Evolutionary conservation across 2,888 invertebrate genomes (phyloP).

Genomic region (Heliconius sara): DNA sequence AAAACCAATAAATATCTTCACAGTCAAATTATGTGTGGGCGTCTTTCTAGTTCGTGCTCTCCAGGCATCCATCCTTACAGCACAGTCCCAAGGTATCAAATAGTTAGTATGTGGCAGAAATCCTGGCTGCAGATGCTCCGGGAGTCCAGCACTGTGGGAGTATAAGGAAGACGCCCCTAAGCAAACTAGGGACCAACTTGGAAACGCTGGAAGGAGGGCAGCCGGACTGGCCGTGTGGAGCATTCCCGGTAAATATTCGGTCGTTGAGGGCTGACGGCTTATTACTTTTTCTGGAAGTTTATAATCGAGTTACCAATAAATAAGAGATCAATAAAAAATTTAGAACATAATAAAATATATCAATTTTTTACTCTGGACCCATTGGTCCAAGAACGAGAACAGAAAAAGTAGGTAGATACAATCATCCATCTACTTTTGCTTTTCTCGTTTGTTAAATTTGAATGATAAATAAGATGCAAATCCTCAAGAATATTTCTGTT

Average conservation of each 20-base stretch:
- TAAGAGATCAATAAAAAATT: too few species aligned
- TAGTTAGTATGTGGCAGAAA: constrained; percentile 95
- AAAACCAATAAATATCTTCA: constrained; percentile 96
- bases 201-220: constrained; percentile 91
- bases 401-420: too few species aligned
- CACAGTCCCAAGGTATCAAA: constrained; percentile 94
- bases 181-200: constrained; percentile 95
- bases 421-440: too few species aligned
- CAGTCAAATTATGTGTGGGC: constrained; percentile 85
- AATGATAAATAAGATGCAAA: too few species aligned
- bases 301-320: neutral
- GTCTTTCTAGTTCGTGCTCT: constrained; percentile 47
- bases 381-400: too few species aligned
- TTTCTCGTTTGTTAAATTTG: too few species aligned
- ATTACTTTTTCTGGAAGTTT: constrained; percentile 80
- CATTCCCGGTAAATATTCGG: constrained; percentile 96
- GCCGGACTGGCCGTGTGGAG: constrained; percentile 90
- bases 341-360: too few species aligned
- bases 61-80: constrained; percentile 62
- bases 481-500: too few species aligned
- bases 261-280: constrained; percentile 90
- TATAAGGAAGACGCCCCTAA: constrained; percentile 95
- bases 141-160: constrained; percentile 92
- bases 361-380: too few species aligned
- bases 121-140: constrained; percentile 93